These are phyloP conservation scores for Astur gentilis DNA, from an alignment of 2,113 vertebrate species.

Conservation along the genomic window DNA sequence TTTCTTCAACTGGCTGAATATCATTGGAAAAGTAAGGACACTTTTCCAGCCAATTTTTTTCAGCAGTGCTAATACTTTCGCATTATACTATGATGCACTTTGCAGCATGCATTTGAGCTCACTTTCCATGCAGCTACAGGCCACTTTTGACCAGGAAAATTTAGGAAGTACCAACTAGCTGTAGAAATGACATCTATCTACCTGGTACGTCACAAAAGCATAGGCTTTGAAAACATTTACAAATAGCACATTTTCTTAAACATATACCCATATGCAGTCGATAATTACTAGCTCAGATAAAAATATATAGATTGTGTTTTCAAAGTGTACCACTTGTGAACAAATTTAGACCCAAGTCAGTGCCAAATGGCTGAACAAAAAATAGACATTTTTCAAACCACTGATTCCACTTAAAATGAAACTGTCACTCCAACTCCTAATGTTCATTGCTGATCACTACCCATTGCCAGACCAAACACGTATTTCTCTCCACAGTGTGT, in stretches of 20 bases:
- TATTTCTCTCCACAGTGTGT: conserved; percentile 5
- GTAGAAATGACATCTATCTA: neutral
- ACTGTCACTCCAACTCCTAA: neutral
- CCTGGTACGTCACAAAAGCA: neutral
- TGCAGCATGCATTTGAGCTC: conserved; percentile 12
- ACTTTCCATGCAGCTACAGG: neutral
- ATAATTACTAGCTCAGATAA: neutral
- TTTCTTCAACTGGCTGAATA: conserved; percentile 55
- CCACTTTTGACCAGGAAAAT: neutral
- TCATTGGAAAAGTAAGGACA: conserved; percentile 54
- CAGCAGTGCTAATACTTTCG: conserved; percentile 14
- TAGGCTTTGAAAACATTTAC: conserved; percentile 24
- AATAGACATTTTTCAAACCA: neutral
- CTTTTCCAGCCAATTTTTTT: conserved; percentile 47
- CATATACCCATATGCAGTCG: neutral
- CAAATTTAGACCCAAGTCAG: neutral
- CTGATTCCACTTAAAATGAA: rapidly evolving
- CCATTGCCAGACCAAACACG: neutral
- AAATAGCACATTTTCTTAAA: neutral
- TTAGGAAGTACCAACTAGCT: neutral
- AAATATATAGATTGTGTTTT: neutral
- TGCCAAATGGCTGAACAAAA: neutral
- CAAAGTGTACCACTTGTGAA: neutral
- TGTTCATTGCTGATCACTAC: neutral
- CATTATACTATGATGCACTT: neutral